These are phyloP conservation scores for Ladona fulva DNA, from an alignment of 1,140 invertebrate species.

Conservation along the genomic window DNA sequence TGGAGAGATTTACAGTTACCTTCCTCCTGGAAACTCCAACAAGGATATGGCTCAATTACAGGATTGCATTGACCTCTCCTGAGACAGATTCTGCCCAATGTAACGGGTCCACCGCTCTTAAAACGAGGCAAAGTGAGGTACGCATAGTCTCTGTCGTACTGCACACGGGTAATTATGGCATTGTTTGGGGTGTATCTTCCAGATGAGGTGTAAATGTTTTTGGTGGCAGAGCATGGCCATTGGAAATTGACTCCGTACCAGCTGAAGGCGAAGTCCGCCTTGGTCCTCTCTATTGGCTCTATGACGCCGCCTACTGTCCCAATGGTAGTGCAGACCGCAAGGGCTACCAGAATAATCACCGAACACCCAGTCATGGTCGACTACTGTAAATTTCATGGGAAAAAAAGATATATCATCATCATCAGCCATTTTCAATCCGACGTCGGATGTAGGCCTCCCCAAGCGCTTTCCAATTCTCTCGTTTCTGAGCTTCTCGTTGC, in stretches of 20 bases:
- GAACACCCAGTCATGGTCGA: neutral
- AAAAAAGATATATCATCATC: too few relatives aligned
- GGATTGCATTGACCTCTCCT: conserved; percentile 38
- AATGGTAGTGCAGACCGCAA: neutral
- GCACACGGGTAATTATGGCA: conserved; percentile 48
- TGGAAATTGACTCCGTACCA: conserved; percentile 41
- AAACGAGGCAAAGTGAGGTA: conserved; percentile 35
- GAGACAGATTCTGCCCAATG: conserved; percentile 45
- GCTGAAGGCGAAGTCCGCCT: conserved; percentile 28
- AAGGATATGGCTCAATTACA: conserved; percentile 46
- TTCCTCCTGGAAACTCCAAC: conserved; percentile 51
- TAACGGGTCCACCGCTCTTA: conserved; percentile 50
- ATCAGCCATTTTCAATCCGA: too few relatives aligned
- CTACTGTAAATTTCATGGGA: too few relatives aligned
- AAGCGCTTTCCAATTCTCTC: too few relatives aligned
- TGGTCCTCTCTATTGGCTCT: neutral
- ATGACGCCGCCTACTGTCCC: neutral
- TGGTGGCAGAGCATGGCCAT: conserved; percentile 48
- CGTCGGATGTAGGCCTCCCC: too few relatives aligned
- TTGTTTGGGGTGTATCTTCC: conserved; percentile 47
- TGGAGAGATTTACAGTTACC: conserved; percentile 50
- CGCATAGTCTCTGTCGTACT: conserved; percentile 46
- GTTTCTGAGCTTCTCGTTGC: too few relatives aligned
- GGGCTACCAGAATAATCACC: neutral
- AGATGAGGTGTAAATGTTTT: conserved; percentile 45